Conservation (phyloP, 2,113 vertebrate genomes). For the Coptodon rendalli region DNA sequence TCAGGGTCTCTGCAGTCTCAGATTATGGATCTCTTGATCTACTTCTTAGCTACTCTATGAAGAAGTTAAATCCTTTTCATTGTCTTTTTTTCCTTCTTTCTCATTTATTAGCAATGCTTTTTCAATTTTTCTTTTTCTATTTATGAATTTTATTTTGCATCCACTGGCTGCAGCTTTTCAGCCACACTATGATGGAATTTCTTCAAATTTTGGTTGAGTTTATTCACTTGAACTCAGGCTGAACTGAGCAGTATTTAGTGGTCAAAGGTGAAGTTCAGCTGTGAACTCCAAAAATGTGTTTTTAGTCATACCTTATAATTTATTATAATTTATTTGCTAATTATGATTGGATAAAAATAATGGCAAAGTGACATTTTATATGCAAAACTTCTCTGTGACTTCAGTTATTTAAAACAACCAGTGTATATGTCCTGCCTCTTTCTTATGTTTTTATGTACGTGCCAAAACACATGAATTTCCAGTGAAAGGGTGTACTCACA, state of each 20-base stretch:
- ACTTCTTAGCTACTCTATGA: not conserved
- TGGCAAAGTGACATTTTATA: not conserved
- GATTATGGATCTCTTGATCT: not conserved
- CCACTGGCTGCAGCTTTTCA: not conserved
- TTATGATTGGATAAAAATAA: not conserved
- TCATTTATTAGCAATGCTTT: not conserved
- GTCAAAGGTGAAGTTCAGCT: accelerated
- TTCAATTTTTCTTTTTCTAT: not conserved
- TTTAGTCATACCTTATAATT: not conserved
- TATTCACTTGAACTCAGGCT: not conserved
- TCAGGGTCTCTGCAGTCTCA: not conserved
- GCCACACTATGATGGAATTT: not conserved
- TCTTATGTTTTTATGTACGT: not conserved
- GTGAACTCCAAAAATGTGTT: not conserved
- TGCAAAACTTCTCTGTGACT: not conserved
- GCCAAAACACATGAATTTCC: accelerated
- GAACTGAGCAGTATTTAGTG: not conserved
- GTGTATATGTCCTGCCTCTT: not conserved
- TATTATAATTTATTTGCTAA: not conserved
- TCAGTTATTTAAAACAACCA: not conserved
- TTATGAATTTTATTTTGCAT: not conserved
- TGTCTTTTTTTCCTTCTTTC: not conserved
- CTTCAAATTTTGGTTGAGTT: not conserved
- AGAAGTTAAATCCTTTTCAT: not conserved
- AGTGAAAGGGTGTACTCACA: not conserved